phyloP scores from a whole-genome alignment of 2,113 vertebrate genomes.

The Hyperopisus bebe region DNA sequence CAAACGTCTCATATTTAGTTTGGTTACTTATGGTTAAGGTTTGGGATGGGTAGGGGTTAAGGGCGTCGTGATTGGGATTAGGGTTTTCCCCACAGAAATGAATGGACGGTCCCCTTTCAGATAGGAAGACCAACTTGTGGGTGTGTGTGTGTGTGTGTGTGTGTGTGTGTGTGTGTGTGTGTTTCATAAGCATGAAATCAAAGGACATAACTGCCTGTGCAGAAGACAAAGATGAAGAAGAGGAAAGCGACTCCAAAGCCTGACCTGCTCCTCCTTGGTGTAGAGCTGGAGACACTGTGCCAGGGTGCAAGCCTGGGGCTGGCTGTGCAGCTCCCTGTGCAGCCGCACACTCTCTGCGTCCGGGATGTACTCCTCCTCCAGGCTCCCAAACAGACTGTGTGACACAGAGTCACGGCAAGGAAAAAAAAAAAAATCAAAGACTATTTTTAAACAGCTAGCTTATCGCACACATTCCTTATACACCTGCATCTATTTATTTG shows the following conservation, averaged over 20 bases:
- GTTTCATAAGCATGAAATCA: not conserved
- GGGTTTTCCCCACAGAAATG: no score
- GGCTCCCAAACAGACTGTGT: slow-evolving; percentile 82
- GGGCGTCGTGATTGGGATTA: no score
- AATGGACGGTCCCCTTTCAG: no score
- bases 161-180: not conserved
- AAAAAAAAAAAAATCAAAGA: not conserved
- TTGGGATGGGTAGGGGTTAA: no score
- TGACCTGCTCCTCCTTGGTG: slow-evolving; percentile 97
- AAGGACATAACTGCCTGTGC: not conserved
- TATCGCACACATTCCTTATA: not conserved
- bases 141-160: no score
- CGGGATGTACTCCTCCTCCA: slow-evolving; percentile 91
- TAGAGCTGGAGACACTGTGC: slow-evolving; percentile 97
- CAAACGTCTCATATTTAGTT: no score
- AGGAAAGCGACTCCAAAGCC: not conserved
- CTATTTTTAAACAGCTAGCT: not conserved
- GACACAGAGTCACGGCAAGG: not conserved
- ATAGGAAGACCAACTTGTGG: no score
- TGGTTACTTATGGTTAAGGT: no score
- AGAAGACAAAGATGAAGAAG: not conserved
- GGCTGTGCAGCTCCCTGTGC: slow-evolving; percentile 86
- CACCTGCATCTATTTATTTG: not conserved
- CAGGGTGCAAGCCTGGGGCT: slow-evolving; percentile 91
- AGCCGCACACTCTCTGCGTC: slow-evolving; percentile 91